A percentile compares a stretch with the other conserved stretches of the same genome.
phyloP scores from a whole-genome alignment of 1,140 invertebrate genomes.

The Babylonia areolata region DNA sequence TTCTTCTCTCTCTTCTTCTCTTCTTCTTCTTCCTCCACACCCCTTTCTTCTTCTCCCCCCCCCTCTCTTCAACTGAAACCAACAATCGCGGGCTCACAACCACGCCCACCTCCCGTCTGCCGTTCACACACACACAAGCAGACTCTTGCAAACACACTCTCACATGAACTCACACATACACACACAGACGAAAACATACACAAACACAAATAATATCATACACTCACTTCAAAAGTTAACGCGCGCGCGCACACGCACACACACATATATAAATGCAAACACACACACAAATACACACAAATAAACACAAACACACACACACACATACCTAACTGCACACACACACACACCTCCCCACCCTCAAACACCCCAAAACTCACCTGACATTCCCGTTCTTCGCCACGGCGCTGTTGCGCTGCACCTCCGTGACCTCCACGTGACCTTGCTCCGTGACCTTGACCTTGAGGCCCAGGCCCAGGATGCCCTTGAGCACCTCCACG shows the following conservation, averaged over 20 bases:
- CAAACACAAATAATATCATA: no score
- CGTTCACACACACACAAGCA: no score
- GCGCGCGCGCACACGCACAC: not conserved
- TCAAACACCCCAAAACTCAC: slow-evolving; percentile 47
- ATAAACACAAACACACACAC: not conserved
- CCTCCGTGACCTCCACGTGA: slow-evolving; percentile 57
- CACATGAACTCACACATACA: no score
- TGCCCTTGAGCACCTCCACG: slow-evolving; percentile 66
- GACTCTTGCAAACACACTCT: no score
- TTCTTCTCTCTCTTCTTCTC: no score
- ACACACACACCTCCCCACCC: not conserved
- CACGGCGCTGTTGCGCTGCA: slow-evolving; percentile 62
- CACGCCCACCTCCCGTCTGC: no score
- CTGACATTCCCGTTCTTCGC: slow-evolving; percentile 63
- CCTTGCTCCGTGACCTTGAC: slow-evolving; percentile 56
- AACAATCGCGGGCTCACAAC: no score
- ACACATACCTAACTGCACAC: not conserved
- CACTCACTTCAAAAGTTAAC: no score
- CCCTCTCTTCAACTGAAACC: no score
- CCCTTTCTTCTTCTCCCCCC: no score
- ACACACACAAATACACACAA: not conserved
- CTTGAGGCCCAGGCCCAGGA: slow-evolving; percentile 67
- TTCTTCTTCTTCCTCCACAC: no score
- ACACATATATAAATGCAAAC: not conserved
- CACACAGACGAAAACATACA: no score